A percentile compares a stretch with the other conserved stretches of the same genome.
These are phyloP conservation scores for Merluccius polli DNA, from an alignment of 2,797 vertebrate species.

Conservation along the genomic window DNA sequence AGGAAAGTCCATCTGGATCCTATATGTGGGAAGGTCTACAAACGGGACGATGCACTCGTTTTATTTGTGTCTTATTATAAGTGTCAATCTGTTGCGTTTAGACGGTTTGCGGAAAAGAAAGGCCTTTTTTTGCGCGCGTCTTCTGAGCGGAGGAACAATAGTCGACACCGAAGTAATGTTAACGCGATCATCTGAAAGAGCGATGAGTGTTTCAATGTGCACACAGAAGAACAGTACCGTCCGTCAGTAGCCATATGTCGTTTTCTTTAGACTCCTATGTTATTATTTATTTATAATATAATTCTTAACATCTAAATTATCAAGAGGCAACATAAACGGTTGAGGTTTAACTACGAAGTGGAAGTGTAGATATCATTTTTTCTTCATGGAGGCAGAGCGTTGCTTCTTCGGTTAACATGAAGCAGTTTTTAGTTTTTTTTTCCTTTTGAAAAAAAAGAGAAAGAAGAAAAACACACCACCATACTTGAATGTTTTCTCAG, in stretches of 20 bases:
- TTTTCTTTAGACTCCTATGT: constrained; percentile 52
- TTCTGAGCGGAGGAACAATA: constrained; percentile 26
- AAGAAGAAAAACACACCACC: constrained; percentile 37
- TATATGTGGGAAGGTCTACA: constrained; percentile 54
- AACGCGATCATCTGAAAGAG: constrained; percentile 62
- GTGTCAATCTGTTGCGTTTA: constrained; percentile 44
- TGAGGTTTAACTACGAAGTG: constrained; percentile 67
- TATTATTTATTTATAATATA: constrained; percentile 58
- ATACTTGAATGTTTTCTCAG: constrained; percentile 10
- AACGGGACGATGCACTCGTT: constrained; percentile 65
- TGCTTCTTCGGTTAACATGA: constrained; percentile 39
- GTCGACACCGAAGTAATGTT: constrained; percentile 57
- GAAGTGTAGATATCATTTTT: constrained; percentile 10
- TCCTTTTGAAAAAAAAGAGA: constrained; percentile 3
- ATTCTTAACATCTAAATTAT: constrained; percentile 57
- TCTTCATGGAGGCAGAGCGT: constrained; percentile 36
- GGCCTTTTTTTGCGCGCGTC: constrained; percentile 29
- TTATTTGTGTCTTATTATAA: constrained; percentile 53
- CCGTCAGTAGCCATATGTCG: constrained; percentile 62
- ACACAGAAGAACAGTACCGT: constrained; percentile 65
- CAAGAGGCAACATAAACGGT: constrained; percentile 62
- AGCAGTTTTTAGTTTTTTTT: constrained; percentile 39
- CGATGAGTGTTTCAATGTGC: constrained; percentile 56
- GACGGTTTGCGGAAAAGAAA: constrained; percentile 29
- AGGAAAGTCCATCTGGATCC: constrained; percentile 45